phyloP scores from a whole-genome alignment of 2,888 invertebrate species.

The Sinopyrophorus schimmeli region DNA sequence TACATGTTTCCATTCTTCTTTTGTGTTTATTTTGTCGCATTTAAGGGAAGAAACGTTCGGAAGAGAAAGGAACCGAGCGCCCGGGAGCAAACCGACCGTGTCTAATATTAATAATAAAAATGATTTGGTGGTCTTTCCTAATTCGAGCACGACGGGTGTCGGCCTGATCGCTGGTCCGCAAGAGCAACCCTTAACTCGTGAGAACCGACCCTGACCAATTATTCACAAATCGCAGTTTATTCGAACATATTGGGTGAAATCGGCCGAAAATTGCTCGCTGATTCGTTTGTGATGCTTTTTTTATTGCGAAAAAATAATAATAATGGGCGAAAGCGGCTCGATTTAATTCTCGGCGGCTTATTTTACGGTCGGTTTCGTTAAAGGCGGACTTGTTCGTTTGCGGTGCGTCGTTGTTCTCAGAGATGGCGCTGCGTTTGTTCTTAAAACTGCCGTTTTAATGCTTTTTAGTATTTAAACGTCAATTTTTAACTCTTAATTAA shows the following conservation, averaged over 20 bases:
- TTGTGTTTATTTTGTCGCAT: too few species aligned
- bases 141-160: constrained; percentile 49
- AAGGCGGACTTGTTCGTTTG: neutral
- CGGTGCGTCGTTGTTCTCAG: neutral
- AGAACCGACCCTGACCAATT: constrained; percentile 43
- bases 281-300: constrained; percentile 25
- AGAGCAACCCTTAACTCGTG: constrained; percentile 48
- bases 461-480: too few species aligned
- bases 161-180: constrained; percentile 50
- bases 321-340: constrained; percentile 23
- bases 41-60: too few species aligned
- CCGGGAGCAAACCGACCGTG: too few species aligned
- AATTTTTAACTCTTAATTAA: too few species aligned
- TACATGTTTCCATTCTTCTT: too few species aligned
- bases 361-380: too few species aligned
- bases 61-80: too few species aligned
- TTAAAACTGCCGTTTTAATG: neutral
- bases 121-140: constrained; percentile 44
- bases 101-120: too few species aligned
- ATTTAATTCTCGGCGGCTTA: constrained; percentile 2
- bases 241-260: constrained; percentile 36
- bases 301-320: constrained; percentile 25
- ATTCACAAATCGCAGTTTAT: constrained; percentile 38
- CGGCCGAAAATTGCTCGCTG: constrained; percentile 27
- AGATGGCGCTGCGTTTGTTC: neutral